These are phyloP conservation scores for Micromys minutus DNA, from an alignment of 2,113 vertebrate genomes.

Conservation along the genomic window DNA sequence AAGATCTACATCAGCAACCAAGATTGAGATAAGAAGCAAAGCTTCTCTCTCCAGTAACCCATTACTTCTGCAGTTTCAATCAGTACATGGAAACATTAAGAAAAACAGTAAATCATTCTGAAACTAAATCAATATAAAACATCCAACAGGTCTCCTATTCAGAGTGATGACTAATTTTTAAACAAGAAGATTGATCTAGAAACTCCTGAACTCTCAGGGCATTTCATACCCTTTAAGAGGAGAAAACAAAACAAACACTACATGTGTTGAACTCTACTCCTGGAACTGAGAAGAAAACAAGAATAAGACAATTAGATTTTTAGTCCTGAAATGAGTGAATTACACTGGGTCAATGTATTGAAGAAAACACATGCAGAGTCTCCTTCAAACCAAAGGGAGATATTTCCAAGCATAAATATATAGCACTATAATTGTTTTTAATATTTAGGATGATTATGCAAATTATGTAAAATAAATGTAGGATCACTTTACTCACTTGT, in stretches of 20 bases:
- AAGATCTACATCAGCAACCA: slow-evolving; percentile 71
- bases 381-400: neutral
- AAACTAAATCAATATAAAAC: slow-evolving; percentile 53
- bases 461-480: slow-evolving; percentile 30
- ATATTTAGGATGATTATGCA: slow-evolving; percentile 45
- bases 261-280: neutral
- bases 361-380: slow-evolving; percentile 35
- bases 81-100: slow-evolving; percentile 50
- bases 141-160: slow-evolving; percentile 47
- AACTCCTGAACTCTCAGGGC: neutral
- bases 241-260: neutral
- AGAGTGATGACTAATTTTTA: slow-evolving; percentile 63
- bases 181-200: neutral
- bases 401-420: neutral
- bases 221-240: neutral
- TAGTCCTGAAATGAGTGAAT: slow-evolving; percentile 26
- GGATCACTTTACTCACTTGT: slow-evolving; percentile 66
- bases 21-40: slow-evolving; percentile 45
- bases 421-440: slow-evolving; percentile 18
- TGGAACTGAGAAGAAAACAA: neutral
- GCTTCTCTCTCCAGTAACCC: slow-evolving; percentile 68
- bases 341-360: neutral
- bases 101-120: slow-evolving; percentile 40
- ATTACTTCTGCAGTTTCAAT: slow-evolving; percentile 65
- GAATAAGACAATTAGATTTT: neutral